Base-by-base conservation (phyloP, 1,140 invertebrate genomes). In the Bombus waltoni region DNA sequence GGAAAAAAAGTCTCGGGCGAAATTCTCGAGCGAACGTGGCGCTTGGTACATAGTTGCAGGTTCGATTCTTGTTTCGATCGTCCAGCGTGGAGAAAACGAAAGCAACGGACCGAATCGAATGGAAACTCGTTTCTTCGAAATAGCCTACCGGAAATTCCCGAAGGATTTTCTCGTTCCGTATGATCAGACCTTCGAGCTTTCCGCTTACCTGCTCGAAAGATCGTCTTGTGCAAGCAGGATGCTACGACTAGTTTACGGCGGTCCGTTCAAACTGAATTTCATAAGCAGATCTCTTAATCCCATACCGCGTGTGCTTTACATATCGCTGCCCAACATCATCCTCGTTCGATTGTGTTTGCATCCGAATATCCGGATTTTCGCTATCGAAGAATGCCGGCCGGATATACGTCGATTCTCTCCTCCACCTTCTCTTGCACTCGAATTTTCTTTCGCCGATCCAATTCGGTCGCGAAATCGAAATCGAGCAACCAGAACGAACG, bases 41-140 rank as follows among this genome's bases (percentile, higher is more conserved):
- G 65, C 53, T 57, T 57, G 68, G 66, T 28, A 59, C 13, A 22
- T 53, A 53, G 40, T 6, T 65, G 25, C 38, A 77, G 35, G n/a
- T 74, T 72, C 79, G 88, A 79, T 83, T 70, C 76, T 59, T 77
- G 72, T 88, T 78, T 85, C 81, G 85, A 47, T 77, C 78, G 83
- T 87, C 86, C 81, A 66, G 62, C 89, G 70, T 62, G 68, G 62
- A 70, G 73, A 81, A 78, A 87, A 85, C 83, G 89, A 85, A 75
- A 70, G 80, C 79, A 78, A 68, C 88, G 75, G 74, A 91, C 85
- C 90, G 89, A 90, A 88, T 91, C 87, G 89, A 92, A 92, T 91
- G 85, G 91, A 92, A 92, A 87, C 89, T 93, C 91, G 92, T 93
- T 93, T 89, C 89, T 87, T 83, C 73, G 89, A 77, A 91, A 89